These are phyloP conservation scores for Galendromus occidentalis DNA, from an alignment of 1,140 invertebrate species.

Conservation along the genomic window DNA sequence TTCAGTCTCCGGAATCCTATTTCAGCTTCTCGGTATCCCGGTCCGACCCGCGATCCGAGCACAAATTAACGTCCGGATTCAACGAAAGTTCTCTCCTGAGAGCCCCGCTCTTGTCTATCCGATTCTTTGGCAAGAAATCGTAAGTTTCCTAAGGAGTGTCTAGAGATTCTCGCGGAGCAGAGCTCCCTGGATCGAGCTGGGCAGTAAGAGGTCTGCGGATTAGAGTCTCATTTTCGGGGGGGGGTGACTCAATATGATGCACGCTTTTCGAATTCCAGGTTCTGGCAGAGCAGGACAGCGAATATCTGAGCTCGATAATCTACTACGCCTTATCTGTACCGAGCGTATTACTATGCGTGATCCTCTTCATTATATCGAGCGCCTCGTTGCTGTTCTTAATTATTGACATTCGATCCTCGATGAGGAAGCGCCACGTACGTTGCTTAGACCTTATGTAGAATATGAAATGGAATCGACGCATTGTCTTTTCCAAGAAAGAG, in stretches of 20 bases:
- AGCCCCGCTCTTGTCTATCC: not conserved
- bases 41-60: not conserved
- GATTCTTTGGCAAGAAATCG: conserved; percentile 7
- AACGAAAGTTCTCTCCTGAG: not conserved
- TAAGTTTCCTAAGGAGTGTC: not conserved
- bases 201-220: too few relatives aligned
- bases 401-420: too few relatives aligned
- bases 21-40: not conserved
- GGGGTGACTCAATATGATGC: too few relatives aligned
- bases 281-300: not conserved
- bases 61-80: not conserved
- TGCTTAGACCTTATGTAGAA: too few relatives aligned
- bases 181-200: too few relatives aligned
- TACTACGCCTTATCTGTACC: not conserved
- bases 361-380: too few relatives aligned
- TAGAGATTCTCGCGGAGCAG: too few relatives aligned
- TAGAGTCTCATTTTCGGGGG: too few relatives aligned
- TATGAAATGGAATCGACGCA: too few relatives aligned
- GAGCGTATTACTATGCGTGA: not conserved
- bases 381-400: too few relatives aligned
- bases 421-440: too few relatives aligned
- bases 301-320: not conserved
- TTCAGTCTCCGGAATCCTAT: not conserved
- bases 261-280: not conserved
- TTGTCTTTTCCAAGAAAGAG: too few relatives aligned